Evolutionary conservation across 2,888 invertebrate species (phyloP).

Genomic region (Leucozona laternaria): DNA sequence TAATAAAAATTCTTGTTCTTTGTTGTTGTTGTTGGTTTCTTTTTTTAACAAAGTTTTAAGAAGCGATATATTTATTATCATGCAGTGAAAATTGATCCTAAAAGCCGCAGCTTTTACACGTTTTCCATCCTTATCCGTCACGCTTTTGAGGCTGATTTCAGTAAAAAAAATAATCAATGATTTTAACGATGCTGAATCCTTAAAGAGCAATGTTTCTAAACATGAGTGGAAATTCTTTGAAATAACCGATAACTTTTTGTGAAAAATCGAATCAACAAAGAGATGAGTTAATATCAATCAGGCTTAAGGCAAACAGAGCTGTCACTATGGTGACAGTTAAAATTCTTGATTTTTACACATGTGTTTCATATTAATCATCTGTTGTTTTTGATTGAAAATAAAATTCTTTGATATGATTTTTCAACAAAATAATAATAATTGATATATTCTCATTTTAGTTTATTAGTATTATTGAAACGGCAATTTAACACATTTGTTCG

Average conservation of each 20-base stretch:
- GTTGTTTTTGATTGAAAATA: too few species aligned
- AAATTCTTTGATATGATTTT: too few species aligned
- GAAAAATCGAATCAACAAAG: not conserved
- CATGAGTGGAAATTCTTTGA: not conserved
- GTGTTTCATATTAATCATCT: too few species aligned
- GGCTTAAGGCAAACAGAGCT: not conserved
- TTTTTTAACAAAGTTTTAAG: not conserved
- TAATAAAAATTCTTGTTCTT: not conserved
- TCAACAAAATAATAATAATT: too few species aligned
- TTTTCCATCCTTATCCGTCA: not conserved
- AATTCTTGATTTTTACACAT: not conserved
- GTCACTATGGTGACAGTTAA: not conserved
- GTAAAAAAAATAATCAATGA: not conserved
- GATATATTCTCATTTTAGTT: too few species aligned
- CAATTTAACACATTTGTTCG: too few species aligned
- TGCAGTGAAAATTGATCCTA: slow-evolving; percentile 1
- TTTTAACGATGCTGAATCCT: not conserved
- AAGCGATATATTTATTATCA: not conserved
- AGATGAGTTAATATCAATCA: not conserved
- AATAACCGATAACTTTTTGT: not conserved
- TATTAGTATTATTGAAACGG: too few species aligned
- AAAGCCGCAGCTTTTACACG: not conserved
- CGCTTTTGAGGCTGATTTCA: not conserved
- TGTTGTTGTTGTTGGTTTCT: not conserved
- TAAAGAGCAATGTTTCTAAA: not conserved